Base-by-base conservation (phyloP, 2,888 invertebrate genomes). In the Corythucha ciliata region DNA sequence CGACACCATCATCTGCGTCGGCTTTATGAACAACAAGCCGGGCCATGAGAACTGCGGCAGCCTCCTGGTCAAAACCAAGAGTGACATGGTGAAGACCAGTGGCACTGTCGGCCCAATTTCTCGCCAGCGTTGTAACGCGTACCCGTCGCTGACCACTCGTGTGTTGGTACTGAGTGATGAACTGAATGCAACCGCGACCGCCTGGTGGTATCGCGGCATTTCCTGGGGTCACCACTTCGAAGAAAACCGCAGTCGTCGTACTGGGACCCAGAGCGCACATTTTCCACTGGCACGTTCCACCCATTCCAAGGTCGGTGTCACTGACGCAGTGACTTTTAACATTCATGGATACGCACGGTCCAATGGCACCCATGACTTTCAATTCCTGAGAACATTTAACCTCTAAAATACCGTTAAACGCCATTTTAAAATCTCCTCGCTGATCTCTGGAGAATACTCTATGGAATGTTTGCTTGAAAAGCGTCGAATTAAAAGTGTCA, bases 381-480 rank as follows among this genome's bases (percentile, higher is more conserved):
- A 96, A 70, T 72, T 96, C 93, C 56, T 93, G 75, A 6, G 93
- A 93, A 59, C 93, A 92, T 75, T 98, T 98, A 14, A 97, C 83
- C 74, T 99, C 98, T 58, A 98, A 70, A 1, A 89, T 89, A 5
- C 88, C 96, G 69, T 96, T 96, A 69, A 99, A 98, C 3, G 90
- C 96, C 98, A 99, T 98, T 71, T 92, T 92, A 61, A 94, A 79
- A 63, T 94, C 88, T 44, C 81, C 81, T 60, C 86, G 86, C 50
- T 79, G 77, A 69, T 98, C 93, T 63, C 90, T 87, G 4, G 86
- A 78, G 68, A 99, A 97, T 3, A 98, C 93, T 60, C 96, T 78
- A 70, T 96, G 96, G 78, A 96, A 99, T 62, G 97, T 96, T 72
- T 98, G 97, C 70, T 97, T 97, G 73, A 99, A 99, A 7, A 99